These are phyloP conservation scores for Panulirus ornatus DNA, from an alignment of 1,140 invertebrate genomes.

Conservation along the genomic window DNA sequence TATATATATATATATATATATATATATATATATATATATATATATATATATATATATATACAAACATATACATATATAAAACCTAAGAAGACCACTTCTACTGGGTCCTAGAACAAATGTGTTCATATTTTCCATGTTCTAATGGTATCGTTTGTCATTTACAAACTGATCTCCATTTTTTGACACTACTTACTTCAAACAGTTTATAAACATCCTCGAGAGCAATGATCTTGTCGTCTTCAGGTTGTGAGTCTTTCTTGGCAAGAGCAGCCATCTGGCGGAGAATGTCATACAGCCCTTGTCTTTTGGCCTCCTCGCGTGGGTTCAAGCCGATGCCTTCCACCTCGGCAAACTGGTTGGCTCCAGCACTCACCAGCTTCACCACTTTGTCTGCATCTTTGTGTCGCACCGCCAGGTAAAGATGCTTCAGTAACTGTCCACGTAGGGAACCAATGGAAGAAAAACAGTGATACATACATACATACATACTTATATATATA, in stretches of 20 bases:
- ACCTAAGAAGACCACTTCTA: too few species aligned
- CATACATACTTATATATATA: too few species aligned
- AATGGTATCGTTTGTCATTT: too few species aligned
- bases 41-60: too few species aligned
- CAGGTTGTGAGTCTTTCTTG: slow-evolving; percentile 5
- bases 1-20: too few species aligned
- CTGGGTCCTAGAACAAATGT: too few species aligned
- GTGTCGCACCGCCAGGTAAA: slow-evolving; percentile 71
- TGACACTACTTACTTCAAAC: slow-evolving; percentile 63
- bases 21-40: too few species aligned
- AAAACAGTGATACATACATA: too few species aligned
- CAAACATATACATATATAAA: too few species aligned
- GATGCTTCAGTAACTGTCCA: slow-evolving; percentile 68
- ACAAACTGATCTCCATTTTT: neutral
- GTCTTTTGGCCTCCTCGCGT: slow-evolving; percentile 64
- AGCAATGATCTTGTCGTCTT: slow-evolving; percentile 30
- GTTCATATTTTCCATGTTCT: too few species aligned
- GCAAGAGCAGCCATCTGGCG: slow-evolving; percentile 51
- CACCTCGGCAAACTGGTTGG: slow-evolving; percentile 65
- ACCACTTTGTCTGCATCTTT: slow-evolving; percentile 67
- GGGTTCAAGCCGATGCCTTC: slow-evolving; percentile 53
- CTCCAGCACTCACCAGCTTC: slow-evolving; percentile 55
- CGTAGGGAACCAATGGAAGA: neutral
- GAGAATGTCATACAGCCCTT: slow-evolving; percentile 44
- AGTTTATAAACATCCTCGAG: slow-evolving; percentile 59